Conservation (phyloP, 2,113 vertebrate species). For the Neogobius melanostomus region DNA sequence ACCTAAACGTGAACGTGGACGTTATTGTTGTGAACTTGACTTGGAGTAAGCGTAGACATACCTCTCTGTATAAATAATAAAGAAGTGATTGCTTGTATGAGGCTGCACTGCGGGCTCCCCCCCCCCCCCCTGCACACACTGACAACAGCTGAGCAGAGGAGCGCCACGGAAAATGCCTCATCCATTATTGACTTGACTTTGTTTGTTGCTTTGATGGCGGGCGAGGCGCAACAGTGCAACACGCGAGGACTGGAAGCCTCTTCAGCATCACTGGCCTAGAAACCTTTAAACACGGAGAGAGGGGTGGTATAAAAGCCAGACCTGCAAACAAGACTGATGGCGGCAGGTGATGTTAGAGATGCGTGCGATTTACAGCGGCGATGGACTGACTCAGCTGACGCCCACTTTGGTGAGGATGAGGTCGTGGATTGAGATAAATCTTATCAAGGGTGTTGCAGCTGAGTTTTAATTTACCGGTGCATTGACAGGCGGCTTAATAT, state of each 20-base stretch:
- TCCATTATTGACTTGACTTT: conserved; percentile 68
- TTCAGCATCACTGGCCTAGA: conserved; percentile 29
- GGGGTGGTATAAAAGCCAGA: background rate
- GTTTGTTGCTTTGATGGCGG: conserved; percentile 45
- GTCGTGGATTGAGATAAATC: conserved; percentile 46
- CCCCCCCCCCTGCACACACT: conserved; percentile 25
- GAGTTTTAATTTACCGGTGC: conserved; percentile 59
- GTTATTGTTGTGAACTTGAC: conserved; percentile 10
- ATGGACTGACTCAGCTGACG: conserved; percentile 8
- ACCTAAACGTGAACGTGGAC: conserved; percentile 1
- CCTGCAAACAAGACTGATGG: background rate
- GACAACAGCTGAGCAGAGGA: conserved; percentile 29
- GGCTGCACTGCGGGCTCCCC: conserved; percentile 45
- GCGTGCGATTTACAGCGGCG: background rate
- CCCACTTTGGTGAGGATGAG: conserved; percentile 5
- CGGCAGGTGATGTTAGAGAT: conserved; percentile 15
- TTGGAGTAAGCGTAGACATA: conserved; percentile 41
- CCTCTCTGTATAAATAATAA: conserved; percentile 70
- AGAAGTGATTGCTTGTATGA: conserved; percentile 59
- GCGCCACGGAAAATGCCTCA: conserved; percentile 47
- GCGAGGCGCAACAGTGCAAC: conserved; percentile 21
- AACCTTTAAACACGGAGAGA: conserved; percentile 1
- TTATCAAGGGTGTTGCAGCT: conserved; percentile 35
- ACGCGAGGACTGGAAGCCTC: conserved; percentile 18
- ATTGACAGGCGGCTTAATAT: conserved; percentile 63